Conservation (phyloP, 2,113 vertebrate species). For the human region DNA sequence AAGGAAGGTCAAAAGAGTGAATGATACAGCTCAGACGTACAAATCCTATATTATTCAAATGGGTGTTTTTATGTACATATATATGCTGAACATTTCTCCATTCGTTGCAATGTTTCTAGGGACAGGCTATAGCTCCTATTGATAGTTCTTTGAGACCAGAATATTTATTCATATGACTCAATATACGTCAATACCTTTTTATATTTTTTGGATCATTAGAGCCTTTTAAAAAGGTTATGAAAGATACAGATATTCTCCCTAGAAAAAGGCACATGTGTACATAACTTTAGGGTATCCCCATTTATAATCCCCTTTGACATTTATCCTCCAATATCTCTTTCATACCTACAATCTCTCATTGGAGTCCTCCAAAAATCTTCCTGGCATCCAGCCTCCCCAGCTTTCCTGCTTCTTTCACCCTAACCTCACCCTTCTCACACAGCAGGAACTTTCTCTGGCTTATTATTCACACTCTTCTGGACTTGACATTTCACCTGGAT, state of each 20-base stretch:
- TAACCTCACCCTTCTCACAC: not conserved
- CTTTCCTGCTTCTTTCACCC: not conserved
- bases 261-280: not conserved
- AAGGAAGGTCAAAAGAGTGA: not conserved
- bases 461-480: not conserved
- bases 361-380: not conserved
- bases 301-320: not conserved
- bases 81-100: not conserved
- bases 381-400: not conserved
- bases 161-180: not conserved
- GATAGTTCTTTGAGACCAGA: conserved; percentile 11
- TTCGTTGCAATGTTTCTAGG: not conserved
- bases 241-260: not conserved
- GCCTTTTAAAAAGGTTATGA: not conserved
- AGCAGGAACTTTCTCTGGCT: not conserved
- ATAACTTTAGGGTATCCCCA: not conserved
- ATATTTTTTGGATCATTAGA: not conserved
- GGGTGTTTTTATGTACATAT: not conserved
- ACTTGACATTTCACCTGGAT: not conserved
- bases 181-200: not conserved
- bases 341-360: not conserved
- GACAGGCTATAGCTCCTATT: not conserved
- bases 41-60: not conserved
- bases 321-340: not conserved
- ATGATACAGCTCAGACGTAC: not conserved